These are phyloP conservation scores for Aphaenogaster floridana DNA, from an alignment of 1,140 invertebrate species.

Conservation along the genomic window DNA sequence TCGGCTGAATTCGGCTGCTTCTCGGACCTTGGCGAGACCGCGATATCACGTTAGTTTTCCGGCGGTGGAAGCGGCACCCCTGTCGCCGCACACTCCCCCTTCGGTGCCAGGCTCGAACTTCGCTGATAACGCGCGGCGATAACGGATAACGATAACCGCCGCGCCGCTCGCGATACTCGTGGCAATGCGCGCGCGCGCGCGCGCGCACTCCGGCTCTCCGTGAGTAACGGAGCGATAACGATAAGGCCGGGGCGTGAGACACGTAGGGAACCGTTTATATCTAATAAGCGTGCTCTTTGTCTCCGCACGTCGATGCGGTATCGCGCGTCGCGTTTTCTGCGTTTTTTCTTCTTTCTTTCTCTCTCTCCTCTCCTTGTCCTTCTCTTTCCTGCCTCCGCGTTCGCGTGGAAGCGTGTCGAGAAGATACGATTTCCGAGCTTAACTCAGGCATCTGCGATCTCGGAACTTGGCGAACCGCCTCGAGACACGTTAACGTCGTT, in stretches of 20 bases:
- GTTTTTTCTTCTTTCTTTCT: background rate
- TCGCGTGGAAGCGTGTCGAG: background rate
- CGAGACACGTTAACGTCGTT: constrained; percentile 19
- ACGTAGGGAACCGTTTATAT: constrained; percentile 76
- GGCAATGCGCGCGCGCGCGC: constrained; percentile 77
- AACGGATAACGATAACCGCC: constrained; percentile 81
- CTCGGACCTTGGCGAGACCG: constrained; percentile 36
- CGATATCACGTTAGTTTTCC: constrained; percentile 49
- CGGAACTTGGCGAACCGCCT: background rate
- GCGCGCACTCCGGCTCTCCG: constrained; percentile 75
- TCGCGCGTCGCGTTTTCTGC: constrained; percentile 26
- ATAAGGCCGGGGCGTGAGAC: constrained; percentile 82
- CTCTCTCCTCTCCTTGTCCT: background rate
- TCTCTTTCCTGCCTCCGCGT: background rate
- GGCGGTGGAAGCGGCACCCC: constrained; percentile 36
- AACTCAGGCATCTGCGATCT: constrained; percentile 39
- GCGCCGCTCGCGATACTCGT: constrained; percentile 72
- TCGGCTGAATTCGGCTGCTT: constrained; percentile 41
- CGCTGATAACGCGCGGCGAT: constrained; percentile 80
- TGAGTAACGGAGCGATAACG: constrained; percentile 83
- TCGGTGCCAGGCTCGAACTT: constrained; percentile 78
- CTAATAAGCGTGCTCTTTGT: constrained; percentile 75
- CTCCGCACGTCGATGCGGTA: constrained; percentile 56
- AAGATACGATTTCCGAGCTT: constrained; percentile 5
- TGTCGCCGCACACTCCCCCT: constrained; percentile 34